These are phyloP conservation scores for Zophobas atratus DNA, from an alignment of 1,140 invertebrate genomes.

Conservation along the genomic window DNA sequence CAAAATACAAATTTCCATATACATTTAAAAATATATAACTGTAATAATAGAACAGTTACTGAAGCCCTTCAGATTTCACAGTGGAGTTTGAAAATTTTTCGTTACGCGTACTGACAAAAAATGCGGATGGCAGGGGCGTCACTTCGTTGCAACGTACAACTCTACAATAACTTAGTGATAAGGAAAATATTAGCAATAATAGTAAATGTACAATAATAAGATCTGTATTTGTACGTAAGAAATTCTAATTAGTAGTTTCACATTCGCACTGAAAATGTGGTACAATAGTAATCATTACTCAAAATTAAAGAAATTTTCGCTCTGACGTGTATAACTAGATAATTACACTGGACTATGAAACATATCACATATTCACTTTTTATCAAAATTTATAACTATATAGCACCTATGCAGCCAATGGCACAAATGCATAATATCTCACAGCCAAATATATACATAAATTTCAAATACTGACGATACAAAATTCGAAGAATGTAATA, in stretches of 20 bases:
- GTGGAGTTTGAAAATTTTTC: background rate
- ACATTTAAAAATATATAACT: slow-evolving; percentile 22
- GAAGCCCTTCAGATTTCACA: background rate
- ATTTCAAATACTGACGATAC: slow-evolving; percentile 62
- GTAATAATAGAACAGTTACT: background rate
- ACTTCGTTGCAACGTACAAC: background rate
- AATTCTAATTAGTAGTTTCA: slow-evolving; percentile 30
- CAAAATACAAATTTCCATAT: slow-evolving; percentile 29
- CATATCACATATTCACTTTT: slow-evolving; percentile 62
- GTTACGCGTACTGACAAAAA: slow-evolving; percentile 7
- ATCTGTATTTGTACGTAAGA: slow-evolving; percentile 44
- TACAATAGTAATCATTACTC: slow-evolving; percentile 16
- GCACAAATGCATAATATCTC: slow-evolving; percentile 65
- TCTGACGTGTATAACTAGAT: slow-evolving; percentile 40
- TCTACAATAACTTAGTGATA: slow-evolving; percentile 4
- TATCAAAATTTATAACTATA: slow-evolving; percentile 57
- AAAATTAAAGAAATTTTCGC: slow-evolving; percentile 38
- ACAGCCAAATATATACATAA: slow-evolving; percentile 64
- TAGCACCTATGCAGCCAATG: slow-evolving; percentile 64
- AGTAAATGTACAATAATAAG: slow-evolving; percentile 44
- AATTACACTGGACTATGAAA: slow-evolving; percentile 53
- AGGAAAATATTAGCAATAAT: slow-evolving; percentile 23
- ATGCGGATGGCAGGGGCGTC: slow-evolving; percentile 11
- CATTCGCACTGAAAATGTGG: slow-evolving; percentile 34
- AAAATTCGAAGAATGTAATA: slow-evolving; percentile 62